Evolutionary conservation across 2,113 vertebrate species (phyloP).

Genomic region (Xiphorhynchus elegans): DNA sequence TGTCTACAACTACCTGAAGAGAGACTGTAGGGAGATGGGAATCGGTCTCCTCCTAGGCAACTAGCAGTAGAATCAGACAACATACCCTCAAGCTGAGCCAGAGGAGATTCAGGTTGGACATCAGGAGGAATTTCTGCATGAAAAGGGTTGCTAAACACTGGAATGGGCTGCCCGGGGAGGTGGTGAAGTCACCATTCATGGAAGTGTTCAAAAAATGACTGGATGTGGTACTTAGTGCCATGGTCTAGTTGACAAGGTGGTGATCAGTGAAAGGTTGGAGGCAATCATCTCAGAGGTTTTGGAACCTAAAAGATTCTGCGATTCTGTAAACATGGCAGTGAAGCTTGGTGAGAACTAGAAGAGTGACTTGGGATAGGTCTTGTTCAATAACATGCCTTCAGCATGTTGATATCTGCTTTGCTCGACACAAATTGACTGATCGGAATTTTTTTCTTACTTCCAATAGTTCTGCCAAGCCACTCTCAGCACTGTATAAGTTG

Average conservation of each 20-base stretch:
- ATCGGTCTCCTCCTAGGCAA: not conserved
- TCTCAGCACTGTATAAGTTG: not conserved
- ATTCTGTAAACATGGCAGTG: not conserved
- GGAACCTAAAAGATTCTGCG: not conserved
- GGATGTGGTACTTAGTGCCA: accelerated
- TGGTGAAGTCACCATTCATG: not conserved
- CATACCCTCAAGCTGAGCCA: not conserved
- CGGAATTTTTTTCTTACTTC: not conserved
- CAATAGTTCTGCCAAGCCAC: not conserved
- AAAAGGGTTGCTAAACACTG: not conserved
- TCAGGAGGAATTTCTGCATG: not conserved
- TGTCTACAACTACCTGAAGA: not conserved
- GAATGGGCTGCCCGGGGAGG: not conserved
- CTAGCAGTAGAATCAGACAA: not conserved
- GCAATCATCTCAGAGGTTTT: not conserved
- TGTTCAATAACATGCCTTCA: not conserved
- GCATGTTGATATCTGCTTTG: not conserved
- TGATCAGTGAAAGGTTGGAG: not conserved
- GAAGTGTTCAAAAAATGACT: not conserved
- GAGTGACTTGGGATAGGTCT: not conserved
- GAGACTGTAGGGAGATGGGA: not conserved
- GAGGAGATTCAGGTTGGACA: not conserved
- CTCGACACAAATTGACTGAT: not conserved
- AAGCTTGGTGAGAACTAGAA: not conserved
- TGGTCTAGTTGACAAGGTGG: not conserved